Evolutionary conservation across 2,888 invertebrate species (phyloP).

Genomic region (Helleia helle): DNA sequence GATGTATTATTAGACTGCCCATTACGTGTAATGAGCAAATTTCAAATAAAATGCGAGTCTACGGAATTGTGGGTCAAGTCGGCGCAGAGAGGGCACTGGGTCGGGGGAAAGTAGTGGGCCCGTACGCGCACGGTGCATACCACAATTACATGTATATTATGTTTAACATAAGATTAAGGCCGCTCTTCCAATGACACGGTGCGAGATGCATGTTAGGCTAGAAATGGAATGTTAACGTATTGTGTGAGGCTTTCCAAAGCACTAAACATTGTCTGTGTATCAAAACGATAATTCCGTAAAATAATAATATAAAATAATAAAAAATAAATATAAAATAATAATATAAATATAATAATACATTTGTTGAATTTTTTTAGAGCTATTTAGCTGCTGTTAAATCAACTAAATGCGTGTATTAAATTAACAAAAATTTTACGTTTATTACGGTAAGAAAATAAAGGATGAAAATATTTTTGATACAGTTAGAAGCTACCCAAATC

Average conservation of each 20-base stretch:
- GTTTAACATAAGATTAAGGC: slow-evolving; percentile 22
- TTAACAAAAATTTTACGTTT: too few species aligned
- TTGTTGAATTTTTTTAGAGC: too few species aligned
- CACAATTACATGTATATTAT: slow-evolving; percentile 42
- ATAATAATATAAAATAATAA: too few species aligned
- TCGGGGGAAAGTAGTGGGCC: slow-evolving; percentile 69
- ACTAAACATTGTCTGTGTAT: too few species aligned
- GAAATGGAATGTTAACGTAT: background rate
- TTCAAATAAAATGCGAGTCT: slow-evolving; percentile 59
- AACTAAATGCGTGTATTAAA: too few species aligned
- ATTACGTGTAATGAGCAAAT: slow-evolving; percentile 52
- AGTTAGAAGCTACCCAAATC: background rate
- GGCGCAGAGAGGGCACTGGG: slow-evolving; percentile 65
- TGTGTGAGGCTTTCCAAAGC: too few species aligned
- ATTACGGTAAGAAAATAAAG: background rate
- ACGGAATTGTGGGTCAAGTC: slow-evolving; percentile 54
- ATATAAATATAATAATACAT: too few species aligned
- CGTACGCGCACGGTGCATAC: slow-evolving; percentile 53
- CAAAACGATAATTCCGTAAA: too few species aligned
- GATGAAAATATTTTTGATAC: background rate
- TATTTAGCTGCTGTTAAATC: too few species aligned
- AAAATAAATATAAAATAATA: too few species aligned
- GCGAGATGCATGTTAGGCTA: slow-evolving; percentile 11
- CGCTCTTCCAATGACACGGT: slow-evolving; percentile 22
- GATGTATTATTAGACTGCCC: slow-evolving; percentile 43